A percentile compares a stretch with the other conserved stretches of the same genome.
phyloP scores from a whole-genome alignment of 2,797 vertebrate species.

The Acanthurus tractus region DNA sequence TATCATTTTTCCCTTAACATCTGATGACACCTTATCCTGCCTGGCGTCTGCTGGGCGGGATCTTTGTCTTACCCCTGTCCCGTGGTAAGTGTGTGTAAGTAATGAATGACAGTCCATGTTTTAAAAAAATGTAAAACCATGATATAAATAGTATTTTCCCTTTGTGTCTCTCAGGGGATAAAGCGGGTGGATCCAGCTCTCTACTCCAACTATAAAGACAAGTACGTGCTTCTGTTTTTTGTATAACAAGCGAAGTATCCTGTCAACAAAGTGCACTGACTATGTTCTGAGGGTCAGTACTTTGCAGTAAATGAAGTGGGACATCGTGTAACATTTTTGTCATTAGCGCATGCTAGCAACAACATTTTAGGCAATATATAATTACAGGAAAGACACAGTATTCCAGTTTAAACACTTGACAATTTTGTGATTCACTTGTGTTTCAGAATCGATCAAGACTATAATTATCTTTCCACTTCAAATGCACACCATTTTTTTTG shows the following conservation, averaged over 20 bases:
- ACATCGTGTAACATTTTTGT: background rate
- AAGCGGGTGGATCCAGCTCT: constrained; percentile 91
- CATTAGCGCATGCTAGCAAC: too few species aligned
- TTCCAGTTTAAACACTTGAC: background rate
- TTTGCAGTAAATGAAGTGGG: background rate
- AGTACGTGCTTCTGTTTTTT: constrained; percentile 54
- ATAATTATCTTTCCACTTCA: background rate
- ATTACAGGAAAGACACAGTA: too few species aligned
- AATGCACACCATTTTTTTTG: background rate
- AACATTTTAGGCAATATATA: too few species aligned
- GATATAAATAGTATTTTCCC: background rate
- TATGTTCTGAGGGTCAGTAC: background rate
- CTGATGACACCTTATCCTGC: constrained; percentile 54
- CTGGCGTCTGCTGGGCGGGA: constrained; percentile 32
- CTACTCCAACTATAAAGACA: constrained; percentile 86
- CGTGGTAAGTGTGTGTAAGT: constrained; percentile 13
- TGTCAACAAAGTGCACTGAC: too few species aligned
- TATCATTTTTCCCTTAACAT: constrained; percentile 40
- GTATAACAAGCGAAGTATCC: background rate
- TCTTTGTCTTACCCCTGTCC: background rate
- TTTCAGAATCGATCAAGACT: background rate
- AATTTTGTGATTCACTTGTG: background rate
- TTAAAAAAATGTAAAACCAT: background rate
- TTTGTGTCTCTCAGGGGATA: constrained; percentile 86
- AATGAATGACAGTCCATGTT: background rate